phyloP scores from a whole-genome alignment of 2,797 vertebrate genomes.

The Psittacula echo region DNA sequence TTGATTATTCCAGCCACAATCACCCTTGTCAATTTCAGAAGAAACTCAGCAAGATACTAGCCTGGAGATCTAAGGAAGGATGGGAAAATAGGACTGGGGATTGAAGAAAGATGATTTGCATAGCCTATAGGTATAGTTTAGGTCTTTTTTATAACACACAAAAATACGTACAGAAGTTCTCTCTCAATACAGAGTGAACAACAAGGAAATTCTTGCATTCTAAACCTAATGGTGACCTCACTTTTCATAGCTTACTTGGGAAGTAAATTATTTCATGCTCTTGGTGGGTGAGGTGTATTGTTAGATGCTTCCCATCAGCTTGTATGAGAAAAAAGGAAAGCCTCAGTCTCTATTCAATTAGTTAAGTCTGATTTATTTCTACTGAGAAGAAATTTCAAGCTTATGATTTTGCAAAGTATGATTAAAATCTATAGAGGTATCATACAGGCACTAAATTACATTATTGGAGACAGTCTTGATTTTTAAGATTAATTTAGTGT shows the following conservation, averaged over 20 bases:
- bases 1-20: background rate
- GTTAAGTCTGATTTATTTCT: background rate
- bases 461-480: background rate
- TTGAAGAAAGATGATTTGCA: background rate
- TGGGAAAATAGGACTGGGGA: background rate
- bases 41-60: background rate
- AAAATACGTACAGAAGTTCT: background rate
- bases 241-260: background rate
- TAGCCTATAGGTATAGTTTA: background rate
- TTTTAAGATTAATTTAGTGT: background rate
- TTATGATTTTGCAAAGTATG: background rate
- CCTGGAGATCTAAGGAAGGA: background rate
- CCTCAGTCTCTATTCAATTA: background rate
- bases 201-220: background rate
- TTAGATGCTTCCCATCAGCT: background rate
- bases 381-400: background rate
- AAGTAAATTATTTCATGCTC: background rate
- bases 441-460: background rate
- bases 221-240: background rate
- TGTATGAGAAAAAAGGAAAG: background rate
- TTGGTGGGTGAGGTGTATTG: background rate
- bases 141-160: background rate
- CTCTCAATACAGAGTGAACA: background rate
- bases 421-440: background rate
- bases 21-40: background rate